These are phyloP conservation scores for Hapalemur alaotrensis DNA, from an alignment of 2,797 vertebrate genomes.

Conservation along the genomic window DNA sequence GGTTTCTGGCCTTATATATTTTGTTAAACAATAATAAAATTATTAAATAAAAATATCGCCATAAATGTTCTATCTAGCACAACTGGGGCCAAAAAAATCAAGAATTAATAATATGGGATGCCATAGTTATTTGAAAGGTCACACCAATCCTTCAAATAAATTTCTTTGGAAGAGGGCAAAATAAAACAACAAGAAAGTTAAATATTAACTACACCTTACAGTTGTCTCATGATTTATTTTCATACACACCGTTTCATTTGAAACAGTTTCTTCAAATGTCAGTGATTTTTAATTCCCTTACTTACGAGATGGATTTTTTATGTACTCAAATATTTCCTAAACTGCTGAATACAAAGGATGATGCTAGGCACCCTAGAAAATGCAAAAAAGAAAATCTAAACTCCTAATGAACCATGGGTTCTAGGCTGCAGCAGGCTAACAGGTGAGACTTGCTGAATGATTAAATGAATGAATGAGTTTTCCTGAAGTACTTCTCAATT, in stretches of 20 bases:
- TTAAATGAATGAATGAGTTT: neutral
- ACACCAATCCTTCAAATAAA: slow-evolving; percentile 12
- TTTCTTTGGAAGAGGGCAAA: slow-evolving; percentile 14
- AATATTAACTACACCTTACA: neutral
- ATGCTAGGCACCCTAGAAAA: neutral
- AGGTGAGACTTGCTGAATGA: neutral
- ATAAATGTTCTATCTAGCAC: neutral
- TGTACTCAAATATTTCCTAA: slow-evolving; percentile 48
- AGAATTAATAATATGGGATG: neutral
- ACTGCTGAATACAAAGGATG: neutral
- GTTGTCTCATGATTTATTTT: neutral
- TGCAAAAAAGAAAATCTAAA: slow-evolving; percentile 26
- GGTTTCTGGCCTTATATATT: neutral
- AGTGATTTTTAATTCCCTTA: slow-evolving; percentile 14
- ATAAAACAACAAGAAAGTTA: neutral
- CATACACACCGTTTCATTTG: neutral
- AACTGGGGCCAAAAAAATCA: neutral
- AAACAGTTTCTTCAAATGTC: slow-evolving; percentile 33
- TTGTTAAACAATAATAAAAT: slow-evolving; percentile 24
- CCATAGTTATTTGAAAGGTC: slow-evolving; percentile 11
- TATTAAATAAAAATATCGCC: slow-evolving; percentile 13
- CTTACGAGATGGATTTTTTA: neutral
- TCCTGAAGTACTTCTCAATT: neutral
- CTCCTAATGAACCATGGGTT: neutral
- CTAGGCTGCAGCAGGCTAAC: neutral